Base-by-base conservation (phyloP, 2,797 vertebrate species). In the Pteronotus mesoamericanus region DNA sequence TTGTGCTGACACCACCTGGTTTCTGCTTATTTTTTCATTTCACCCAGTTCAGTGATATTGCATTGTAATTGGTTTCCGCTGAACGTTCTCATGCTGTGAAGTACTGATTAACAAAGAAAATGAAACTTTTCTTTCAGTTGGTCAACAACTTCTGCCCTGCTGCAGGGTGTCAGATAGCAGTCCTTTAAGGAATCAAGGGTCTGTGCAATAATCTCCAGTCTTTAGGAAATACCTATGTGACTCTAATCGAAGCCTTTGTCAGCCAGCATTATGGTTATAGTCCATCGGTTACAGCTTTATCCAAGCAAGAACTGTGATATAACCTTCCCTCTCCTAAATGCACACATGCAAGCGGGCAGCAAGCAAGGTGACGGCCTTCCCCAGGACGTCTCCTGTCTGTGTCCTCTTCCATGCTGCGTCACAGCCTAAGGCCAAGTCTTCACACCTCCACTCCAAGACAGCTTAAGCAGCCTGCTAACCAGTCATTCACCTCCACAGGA, bases 11-110 rank as follows among this genome's bases (percentile, higher is more conserved):
- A 72, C 86, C 93, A 92, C 87, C 90, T 84, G 82, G 57, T 93
- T 95, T 95, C 88, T 96, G 90, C 74, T 95, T 97, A 79, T 86
- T 96, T 97, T 95, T 93, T 94, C 72, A 93, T 86, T 92, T 94
- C 74, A 85, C 24, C 46, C 53, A 3, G 24, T 84, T 94, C 69
- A 71, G 68, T 92, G 82, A 77, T 88, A 89, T 34, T 83, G 88
- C 94, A 95, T 93, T 85, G 21, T 86, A 87, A 95, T 91, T 95
- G 85, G 77, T 95, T 96, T 96, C 80, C 93, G 90, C 68, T 96
- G 89, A 78, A 53, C 26, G 39, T 94, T 84, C 87, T 92, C 46
- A 64, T 86, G 64, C 88, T 95, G 74, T 42, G 82, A 93, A 88
- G 72, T 61, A 75, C 48, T 80, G 75, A 78, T 95, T 88, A 93